Base-by-base conservation (phyloP, 1,140 invertebrate species). In the Diorhabda carinulata region DNA sequence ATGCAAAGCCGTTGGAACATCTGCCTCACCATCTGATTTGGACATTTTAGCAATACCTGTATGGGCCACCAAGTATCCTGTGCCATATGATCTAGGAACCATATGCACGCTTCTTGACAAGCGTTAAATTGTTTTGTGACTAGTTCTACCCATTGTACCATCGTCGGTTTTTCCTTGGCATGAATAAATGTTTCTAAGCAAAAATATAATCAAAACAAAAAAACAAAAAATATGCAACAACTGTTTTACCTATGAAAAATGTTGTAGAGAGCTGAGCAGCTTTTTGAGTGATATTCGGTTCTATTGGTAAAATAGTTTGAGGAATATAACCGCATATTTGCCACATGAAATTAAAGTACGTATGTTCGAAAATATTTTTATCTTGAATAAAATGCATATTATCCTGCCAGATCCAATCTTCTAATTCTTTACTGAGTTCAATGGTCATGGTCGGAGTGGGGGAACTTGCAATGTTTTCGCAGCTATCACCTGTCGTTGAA, bases 291-390 rank as follows among this genome's bases (percentile, higher is more conserved):
- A 96, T 89, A 73, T 93, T 91, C 2, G 90, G 87, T 69, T 90
- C 85, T 57, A 92, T 86, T 5, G 90, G 89, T 25, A 93, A 82
- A 60, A 98, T 82, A 0, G 93, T 95, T 78, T 95, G 92, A 2
- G 95, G 95, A 77, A 97, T 93, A 74, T 93, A 93, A 41, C 92
- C 93, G 80, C 95, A 97, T 75, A 97, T 92, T 82, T 97, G 94
- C 89, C 93, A 97, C 92, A 97, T 97, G 76, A 97, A 98, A 91
- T 92, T 92, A 81, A 95, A 97, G 78, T 97, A 97, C 0, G 92
- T 94, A 78, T 97, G 95, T 76, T 97, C 95, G 78, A 97, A 97
- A 74, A 98, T 95, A 81, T 96, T 97, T 80, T 95, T 95, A 81
- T 97, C 95, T 77, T 95, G 92, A 57, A 97, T 84, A 78, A 97